Base-by-base conservation (phyloP, 2,888 invertebrate genomes). In the Homarus gammarus region DNA sequence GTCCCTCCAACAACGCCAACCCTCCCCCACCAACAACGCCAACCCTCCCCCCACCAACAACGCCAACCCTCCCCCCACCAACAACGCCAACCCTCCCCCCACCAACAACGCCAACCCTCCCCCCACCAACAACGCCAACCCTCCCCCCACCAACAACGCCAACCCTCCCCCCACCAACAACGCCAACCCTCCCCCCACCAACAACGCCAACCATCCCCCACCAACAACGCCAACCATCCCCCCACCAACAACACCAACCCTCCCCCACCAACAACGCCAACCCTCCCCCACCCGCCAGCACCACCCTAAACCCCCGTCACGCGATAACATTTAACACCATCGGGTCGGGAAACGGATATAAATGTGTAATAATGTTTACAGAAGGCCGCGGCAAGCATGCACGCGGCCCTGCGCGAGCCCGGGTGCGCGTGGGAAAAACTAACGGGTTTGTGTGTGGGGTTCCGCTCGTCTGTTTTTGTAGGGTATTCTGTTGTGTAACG, bases 281-380 rank as follows among this genome's bases (percentile, higher is more conserved):
- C 78, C 38, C 51, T 56, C 44, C 56, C 12, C 56, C 56, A 22
- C 12, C 12, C 22, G 22, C 56, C 22, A 18, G 5, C 3, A 18
- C 1, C 56, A n/a, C 18, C 22, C 56, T 22, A 12, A 18, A 12
- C 18, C 12, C 22, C 56, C 18, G 0, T 56, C 56, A 18, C 56
- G 1, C 12, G 3, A 38, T 12, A n/a, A 77, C 31, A 12, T 78
- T 56, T 56, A 22, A n/a, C 31, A 36, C 33, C 22, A 33, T 51
- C 36, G 78, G 18, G 78, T 40, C 27, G 49, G 70, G 10, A 18
- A 44, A 77, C 36, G 56, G 78, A 78, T 36, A 78, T 78, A 36
- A 27, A 78, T 78, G 78, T 33, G 31, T 51, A 22, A n/a, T 44
- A 22, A 36, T 78, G 56, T 56, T 33, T 40, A 18, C 12, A 68